Evolutionary conservation across 2,888 invertebrate genomes (phyloP).

Genomic region (Mayetiola destructor): DNA sequence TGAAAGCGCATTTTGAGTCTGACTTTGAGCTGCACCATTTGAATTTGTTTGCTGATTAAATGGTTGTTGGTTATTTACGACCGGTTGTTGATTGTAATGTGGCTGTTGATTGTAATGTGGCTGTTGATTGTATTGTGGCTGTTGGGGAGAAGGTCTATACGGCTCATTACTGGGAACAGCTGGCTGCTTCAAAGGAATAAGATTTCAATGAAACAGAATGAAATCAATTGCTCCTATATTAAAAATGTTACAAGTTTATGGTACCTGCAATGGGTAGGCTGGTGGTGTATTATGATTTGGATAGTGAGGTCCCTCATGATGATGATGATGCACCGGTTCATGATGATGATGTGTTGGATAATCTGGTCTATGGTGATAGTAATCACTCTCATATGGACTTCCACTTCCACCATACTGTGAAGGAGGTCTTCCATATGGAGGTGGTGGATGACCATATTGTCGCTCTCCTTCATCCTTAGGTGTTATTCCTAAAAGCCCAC

Average conservation of each 20-base stretch:
- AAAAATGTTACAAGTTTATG: no score
- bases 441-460: background rate
- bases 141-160: background rate
- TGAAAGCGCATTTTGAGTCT: slow-evolving; percentile 15
- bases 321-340: background rate
- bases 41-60: background rate
- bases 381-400: background rate
- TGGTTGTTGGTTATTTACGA: background rate
- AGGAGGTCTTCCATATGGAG: background rate
- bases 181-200: background rate
- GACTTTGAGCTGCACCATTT: slow-evolving; percentile 15
- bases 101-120: background rate
- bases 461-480: no score
- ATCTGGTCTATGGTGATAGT: background rate
- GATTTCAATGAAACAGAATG: background rate
- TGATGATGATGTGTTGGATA: background rate
- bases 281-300: background rate
- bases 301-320: background rate
- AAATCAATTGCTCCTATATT: background rate
- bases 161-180: background rate
- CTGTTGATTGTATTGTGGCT: background rate
- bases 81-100: background rate
- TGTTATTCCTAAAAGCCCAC: background rate
- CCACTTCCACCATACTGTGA: background rate
- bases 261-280: no score